phyloP scores from a whole-genome alignment of 2,888 invertebrate genomes.

The Coelogynopora nodosa region DNA sequence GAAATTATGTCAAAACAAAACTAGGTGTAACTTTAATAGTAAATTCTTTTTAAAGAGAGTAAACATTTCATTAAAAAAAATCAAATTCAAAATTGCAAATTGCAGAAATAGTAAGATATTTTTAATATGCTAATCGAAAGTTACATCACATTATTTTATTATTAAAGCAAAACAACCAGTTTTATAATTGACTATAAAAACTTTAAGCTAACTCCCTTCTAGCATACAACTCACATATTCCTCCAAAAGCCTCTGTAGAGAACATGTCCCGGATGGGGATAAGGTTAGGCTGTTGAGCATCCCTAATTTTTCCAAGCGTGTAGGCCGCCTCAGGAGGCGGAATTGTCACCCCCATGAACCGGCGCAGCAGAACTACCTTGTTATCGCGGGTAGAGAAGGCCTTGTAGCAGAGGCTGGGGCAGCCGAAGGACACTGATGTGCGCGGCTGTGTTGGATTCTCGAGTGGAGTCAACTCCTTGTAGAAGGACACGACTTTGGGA shows the following conservation, averaged over 20 bases:
- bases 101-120: no score
- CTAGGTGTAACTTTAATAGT: no score
- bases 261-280: conserved; percentile 86
- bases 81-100: no score
- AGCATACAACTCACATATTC: conserved; percentile 50
- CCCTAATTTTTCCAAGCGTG: conserved; percentile 36
- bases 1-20: no score
- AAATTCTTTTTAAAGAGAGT: no score
- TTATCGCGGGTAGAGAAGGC: conserved; percentile 65
- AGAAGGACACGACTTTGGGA: not conserved
- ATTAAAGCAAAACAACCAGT: no score
- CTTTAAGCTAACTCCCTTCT: no score
- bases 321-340: conserved; percentile 27
- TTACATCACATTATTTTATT: no score
- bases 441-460: not conserved
- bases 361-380: conserved; percentile 38
- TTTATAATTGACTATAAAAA: no score
- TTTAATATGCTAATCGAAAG: no score
- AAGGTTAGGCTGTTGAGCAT: conserved; percentile 75
- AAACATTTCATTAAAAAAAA: no score
- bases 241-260: conserved; percentile 89
- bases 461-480: conserved; percentile 38
- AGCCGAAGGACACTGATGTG: conserved; percentile 69
- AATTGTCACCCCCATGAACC: conserved; percentile 3
- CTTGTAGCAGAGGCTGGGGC: conserved; percentile 80